phyloP scores from a whole-genome alignment of 1,140 invertebrate species.

The Drosophila tani region DNA sequence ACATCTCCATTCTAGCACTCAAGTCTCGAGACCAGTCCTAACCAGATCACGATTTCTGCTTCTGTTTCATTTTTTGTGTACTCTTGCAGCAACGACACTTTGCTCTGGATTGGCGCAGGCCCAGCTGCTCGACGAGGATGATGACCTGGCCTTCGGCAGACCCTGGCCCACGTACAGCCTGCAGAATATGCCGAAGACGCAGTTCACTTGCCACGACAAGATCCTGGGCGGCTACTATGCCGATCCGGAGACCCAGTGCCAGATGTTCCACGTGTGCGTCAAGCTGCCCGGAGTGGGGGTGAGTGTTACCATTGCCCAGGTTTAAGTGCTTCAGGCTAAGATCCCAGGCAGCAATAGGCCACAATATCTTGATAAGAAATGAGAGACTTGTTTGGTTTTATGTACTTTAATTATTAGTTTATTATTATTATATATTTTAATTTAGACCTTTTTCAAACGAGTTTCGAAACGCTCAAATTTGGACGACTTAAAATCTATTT shows the following conservation, averaged over 20 bases:
- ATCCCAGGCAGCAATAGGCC: slow-evolving; percentile 13
- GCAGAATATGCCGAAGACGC: slow-evolving; percentile 93
- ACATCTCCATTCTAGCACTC: slow-evolving; percentile 37
- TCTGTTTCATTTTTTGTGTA: slow-evolving; percentile 3
- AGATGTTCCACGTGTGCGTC: slow-evolving; percentile 96
- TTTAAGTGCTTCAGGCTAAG: slow-evolving; percentile 29
- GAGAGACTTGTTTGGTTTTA: too few relatives aligned
- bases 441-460: background rate
- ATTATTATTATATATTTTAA: background rate
- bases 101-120: slow-evolving; percentile 49
- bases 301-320: slow-evolving; percentile 76
- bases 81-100: slow-evolving; percentile 62
- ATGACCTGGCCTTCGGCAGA: slow-evolving; percentile 68
- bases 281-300: slow-evolving; percentile 91
- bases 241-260: slow-evolving; percentile 95
- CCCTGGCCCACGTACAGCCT: slow-evolving; percentile 89
- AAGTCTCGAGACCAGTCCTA: slow-evolving; percentile 45
- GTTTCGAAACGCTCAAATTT: background rate
- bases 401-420: too few relatives aligned
- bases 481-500: background rate
- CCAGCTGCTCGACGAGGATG: slow-evolving; percentile 73
- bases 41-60: slow-evolving; percentile 59
- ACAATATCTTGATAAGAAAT: background rate
- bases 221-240: slow-evolving; percentile 96
- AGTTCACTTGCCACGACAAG: slow-evolving; percentile 94